Conservation (phyloP, 2,888 invertebrate species). For the Drosophila cognata region DNA sequence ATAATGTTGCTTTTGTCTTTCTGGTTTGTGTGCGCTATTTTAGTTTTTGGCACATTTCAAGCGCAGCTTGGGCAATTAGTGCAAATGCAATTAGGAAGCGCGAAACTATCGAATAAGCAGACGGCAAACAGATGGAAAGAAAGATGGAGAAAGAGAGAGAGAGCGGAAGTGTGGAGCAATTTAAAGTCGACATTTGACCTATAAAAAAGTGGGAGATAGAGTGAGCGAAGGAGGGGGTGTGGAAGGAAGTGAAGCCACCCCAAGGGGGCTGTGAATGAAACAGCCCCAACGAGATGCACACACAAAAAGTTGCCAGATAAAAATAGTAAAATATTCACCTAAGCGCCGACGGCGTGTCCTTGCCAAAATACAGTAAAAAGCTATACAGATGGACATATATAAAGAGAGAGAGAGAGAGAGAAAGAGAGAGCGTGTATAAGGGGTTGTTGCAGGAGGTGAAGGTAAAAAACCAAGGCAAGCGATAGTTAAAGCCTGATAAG, state of each 20-base stretch:
- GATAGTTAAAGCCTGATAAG: conserved; percentile 62
- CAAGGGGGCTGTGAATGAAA: conserved; percentile 30
- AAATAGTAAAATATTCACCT: conserved; percentile 44
- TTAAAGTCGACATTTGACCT: conserved; percentile 52
- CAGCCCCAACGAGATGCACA: conserved; percentile 57
- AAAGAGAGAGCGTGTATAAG: too few relatives aligned
- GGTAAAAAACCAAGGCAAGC: conserved; percentile 47
- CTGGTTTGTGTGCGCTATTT: conserved; percentile 5
- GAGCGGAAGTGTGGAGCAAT: background rate
- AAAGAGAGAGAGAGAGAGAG: background rate
- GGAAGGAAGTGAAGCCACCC: background rate
- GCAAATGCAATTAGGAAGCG: conserved; percentile 74
- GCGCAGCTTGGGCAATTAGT: conserved; percentile 70
- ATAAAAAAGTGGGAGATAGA: conserved; percentile 46
- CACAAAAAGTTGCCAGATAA: conserved; percentile 40
- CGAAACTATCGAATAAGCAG: conserved; percentile 69
- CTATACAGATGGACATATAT: background rate
- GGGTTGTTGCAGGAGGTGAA: background rate
- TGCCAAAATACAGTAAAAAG: conserved; percentile 60
- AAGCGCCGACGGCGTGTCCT: conserved; percentile 57
- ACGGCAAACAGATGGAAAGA: conserved; percentile 9
- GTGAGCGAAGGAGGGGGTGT: background rate
- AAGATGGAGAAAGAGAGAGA: background rate
- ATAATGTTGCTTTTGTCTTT: background rate
- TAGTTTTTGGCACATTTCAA: conserved; percentile 65